Conservation (phyloP, 2,888 invertebrate genomes). For the Sesia bembeciformis region DNA sequence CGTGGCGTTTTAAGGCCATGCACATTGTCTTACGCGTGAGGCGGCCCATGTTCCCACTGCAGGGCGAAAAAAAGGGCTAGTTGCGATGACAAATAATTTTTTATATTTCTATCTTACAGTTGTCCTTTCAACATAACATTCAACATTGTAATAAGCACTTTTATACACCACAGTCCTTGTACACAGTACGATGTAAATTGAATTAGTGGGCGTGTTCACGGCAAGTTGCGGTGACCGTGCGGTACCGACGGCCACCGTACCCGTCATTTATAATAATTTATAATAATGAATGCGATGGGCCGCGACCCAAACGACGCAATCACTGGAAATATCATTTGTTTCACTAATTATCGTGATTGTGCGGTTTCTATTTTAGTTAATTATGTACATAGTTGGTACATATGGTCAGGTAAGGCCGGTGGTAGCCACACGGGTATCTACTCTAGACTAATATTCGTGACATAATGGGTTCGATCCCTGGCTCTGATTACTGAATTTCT, state of each 20-base stretch:
- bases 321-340: constrained; percentile 4
- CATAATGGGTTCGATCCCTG: too few relatives aligned
- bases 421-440: too few relatives aligned
- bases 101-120: too few relatives aligned
- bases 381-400: too few relatives aligned
- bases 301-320: constrained; percentile 1
- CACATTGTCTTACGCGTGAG: too few relatives aligned
- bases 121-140: neutral
- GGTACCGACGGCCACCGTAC: constrained; percentile 17
- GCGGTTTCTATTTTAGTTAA: neutral
- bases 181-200: constrained; percentile 49
- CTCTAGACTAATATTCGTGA: too few relatives aligned
- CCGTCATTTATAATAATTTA: constrained; percentile 21
- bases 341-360: constrained; percentile 1
- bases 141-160: neutral
- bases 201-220: constrained; percentile 56
- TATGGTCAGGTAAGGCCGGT: too few relatives aligned
- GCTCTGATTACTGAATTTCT: too few relatives aligned
- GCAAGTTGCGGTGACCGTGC: constrained; percentile 19
- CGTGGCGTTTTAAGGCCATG: too few relatives aligned
- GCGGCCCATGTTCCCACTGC: too few relatives aligned
- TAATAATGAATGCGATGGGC: constrained; percentile 17
- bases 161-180: constrained; percentile 16
- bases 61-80: too few relatives aligned
- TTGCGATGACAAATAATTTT: too few relatives aligned